These are phyloP conservation scores for Spinus pinus DNA, from an alignment of 2,797 vertebrate genomes.

Conservation along the genomic window DNA sequence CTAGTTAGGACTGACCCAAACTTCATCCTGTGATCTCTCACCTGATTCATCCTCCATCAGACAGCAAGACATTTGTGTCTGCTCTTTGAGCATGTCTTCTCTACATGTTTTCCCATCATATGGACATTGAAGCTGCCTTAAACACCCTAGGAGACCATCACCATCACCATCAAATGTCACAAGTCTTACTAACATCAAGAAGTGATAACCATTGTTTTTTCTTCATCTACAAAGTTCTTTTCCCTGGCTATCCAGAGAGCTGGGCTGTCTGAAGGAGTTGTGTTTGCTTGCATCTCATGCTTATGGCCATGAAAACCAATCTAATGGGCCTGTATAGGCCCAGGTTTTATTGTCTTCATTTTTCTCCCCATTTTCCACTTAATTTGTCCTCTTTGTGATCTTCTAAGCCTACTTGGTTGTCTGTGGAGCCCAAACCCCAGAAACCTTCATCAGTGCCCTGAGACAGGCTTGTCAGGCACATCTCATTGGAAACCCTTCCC, in stretches of 20 bases:
- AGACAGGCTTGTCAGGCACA: neutral
- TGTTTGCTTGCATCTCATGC: neutral
- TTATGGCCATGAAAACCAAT: neutral
- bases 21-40: neutral
- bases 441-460: neutral
- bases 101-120: neutral
- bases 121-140: neutral
- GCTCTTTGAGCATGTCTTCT: neutral
- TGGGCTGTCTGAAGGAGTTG: neutral
- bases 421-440: neutral
- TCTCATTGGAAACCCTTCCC: neutral
- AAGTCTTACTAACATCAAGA: neutral
- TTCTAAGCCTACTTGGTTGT: neutral
- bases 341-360: neutral
- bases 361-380: neutral
- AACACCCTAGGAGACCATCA: neutral
- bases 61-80: neutral
- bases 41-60: neutral
- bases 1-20: neutral
- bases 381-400: neutral
- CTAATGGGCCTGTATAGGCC: neutral
- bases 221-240: neutral
- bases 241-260: neutral
- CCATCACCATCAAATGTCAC: neutral
- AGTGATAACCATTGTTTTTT: neutral